Evolutionary conservation across 2,113 vertebrate species (phyloP).

Genomic region (Corythaixoides concolor): DNA sequence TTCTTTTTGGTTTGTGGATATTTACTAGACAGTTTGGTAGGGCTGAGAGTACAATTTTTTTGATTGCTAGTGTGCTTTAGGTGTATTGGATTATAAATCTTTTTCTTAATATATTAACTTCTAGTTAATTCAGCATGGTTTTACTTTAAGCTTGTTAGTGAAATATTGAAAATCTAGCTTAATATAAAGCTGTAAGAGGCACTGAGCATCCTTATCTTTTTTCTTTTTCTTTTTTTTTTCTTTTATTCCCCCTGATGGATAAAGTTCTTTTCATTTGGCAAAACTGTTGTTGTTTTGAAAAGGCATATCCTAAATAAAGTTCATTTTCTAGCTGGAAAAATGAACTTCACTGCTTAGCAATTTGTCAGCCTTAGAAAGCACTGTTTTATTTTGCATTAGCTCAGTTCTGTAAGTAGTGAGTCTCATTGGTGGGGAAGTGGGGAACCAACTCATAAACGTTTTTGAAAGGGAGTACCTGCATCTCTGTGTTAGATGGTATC

Average conservation of each 20-base stretch:
- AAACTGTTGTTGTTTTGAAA: not conserved
- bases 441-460: not conserved
- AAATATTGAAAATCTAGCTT: slow-evolving; percentile 56
- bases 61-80: not conserved
- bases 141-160: slow-evolving; percentile 48
- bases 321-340: not conserved
- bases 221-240: not conserved
- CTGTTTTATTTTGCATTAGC: not conserved
- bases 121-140: slow-evolving; percentile 27
- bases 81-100: not conserved
- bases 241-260: not conserved
- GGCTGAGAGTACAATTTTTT: not conserved
- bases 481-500: not conserved
- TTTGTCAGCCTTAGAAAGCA: not conserved
- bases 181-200: slow-evolving; percentile 18
- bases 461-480: not conserved
- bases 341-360: not conserved
- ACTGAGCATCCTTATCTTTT: not conserved
- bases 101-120: slow-evolving; percentile 33
- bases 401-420: not conserved
- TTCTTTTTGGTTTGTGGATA: not conserved
- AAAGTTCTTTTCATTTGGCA: not conserved
- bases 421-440: not conserved
- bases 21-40: not conserved
- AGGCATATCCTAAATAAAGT: not conserved